Conservation (phyloP, 1,140 invertebrate species). For the Plectrocnemia conspersa region DNA sequence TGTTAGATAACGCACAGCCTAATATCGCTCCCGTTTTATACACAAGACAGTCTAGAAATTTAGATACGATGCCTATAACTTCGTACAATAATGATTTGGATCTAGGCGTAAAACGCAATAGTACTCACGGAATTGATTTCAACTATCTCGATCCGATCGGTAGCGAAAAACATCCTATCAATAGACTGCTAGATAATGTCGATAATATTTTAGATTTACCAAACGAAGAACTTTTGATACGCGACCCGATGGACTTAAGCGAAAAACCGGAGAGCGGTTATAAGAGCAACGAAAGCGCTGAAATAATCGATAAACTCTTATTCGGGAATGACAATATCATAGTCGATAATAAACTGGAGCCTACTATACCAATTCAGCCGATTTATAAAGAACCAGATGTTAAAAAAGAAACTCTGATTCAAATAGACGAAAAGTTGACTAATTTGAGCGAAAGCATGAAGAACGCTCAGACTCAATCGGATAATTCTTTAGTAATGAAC, state of each 20-base stretch:
- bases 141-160: background rate
- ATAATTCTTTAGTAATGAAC: slow-evolving; percentile 2
- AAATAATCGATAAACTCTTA: slow-evolving; percentile 32
- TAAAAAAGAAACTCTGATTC: slow-evolving; percentile 7
- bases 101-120: background rate
- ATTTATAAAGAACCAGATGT: slow-evolving; percentile 1
- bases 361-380: background rate
- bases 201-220: slow-evolving; percentile 31
- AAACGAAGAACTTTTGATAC: slow-evolving; percentile 26
- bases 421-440: background rate
- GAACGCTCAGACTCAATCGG: background rate
- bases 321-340: slow-evolving; percentile 26
- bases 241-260: slow-evolving; percentile 27
- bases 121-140: slow-evolving; percentile 4
- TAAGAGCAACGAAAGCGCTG: slow-evolving; percentile 34
- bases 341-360: slow-evolving; percentile 8
- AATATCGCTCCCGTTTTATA: slow-evolving; percentile 64
- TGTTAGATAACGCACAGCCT: slow-evolving; percentile 68
- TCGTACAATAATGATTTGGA: slow-evolving; percentile 10
- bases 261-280: slow-evolving; percentile 34
- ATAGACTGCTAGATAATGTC: slow-evolving; percentile 9
- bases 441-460: background rate
- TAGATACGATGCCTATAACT: slow-evolving; percentile 38
- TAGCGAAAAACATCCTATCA: slow-evolving; percentile 1
- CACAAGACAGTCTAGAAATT: slow-evolving; percentile 53